Conservation (phyloP, 2,113 vertebrate genomes). For the Pseudorasbora parva region DNA sequence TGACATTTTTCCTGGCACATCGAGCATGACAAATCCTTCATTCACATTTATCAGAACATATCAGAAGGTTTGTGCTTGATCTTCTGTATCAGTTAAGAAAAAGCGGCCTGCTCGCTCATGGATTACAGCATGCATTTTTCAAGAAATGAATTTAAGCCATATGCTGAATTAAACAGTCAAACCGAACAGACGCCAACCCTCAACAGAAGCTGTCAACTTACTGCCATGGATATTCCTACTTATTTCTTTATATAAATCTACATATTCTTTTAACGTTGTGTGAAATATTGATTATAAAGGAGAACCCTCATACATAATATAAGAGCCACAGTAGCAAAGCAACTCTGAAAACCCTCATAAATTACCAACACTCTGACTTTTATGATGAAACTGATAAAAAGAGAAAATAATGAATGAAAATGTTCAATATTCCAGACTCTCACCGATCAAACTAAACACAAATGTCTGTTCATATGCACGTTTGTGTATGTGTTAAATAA, state of each 20-base stretch:
- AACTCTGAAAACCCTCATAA: slow-evolving; percentile 24
- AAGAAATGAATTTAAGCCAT: slow-evolving; percentile 38
- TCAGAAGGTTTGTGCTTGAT: slow-evolving; percentile 5
- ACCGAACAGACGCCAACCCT: background rate
- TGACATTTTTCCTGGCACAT: slow-evolving; percentile 1
- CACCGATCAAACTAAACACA: background rate
- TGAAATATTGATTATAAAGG: slow-evolving; percentile 43
- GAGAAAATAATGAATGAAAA: background rate
- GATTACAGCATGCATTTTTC: slow-evolving; percentile 22
- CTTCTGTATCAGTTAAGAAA: slow-evolving; percentile 16
- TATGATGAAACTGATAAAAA: background rate
- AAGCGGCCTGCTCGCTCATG: background rate
- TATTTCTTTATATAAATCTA: slow-evolving; percentile 26
- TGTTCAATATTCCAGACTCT: background rate
- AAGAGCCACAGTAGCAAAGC: background rate
- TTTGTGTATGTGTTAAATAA: background rate
- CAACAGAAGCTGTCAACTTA: background rate
- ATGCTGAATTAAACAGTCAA: slow-evolving; percentile 25
- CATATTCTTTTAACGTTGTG: slow-evolving; percentile 39
- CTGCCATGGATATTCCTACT: slow-evolving; percentile 14
- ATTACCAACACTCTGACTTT: slow-evolving; percentile 7
- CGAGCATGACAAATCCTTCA: slow-evolving; percentile 13
- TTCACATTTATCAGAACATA: slow-evolving; percentile 20
- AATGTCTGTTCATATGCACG: background rate
- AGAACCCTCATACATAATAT: slow-evolving; percentile 37